Base-by-base conservation (phyloP, 2,797 vertebrate genomes). In the Pampus argenteus region DNA sequence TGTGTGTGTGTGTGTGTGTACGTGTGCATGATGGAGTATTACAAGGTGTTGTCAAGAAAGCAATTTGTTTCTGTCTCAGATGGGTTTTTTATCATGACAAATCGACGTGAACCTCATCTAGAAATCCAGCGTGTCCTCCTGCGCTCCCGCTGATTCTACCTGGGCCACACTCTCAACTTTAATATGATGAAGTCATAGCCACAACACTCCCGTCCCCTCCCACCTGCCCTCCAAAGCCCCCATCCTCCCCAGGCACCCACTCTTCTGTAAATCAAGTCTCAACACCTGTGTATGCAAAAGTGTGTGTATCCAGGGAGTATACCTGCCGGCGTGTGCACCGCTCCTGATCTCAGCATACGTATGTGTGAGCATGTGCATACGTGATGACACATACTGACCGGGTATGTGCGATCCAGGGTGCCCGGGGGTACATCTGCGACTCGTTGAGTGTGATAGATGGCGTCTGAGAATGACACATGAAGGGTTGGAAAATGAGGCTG, bases 11-110 rank as follows among this genome's bases (percentile, higher is more conserved):
- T 25, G 57, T 65, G 42, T 66, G 57, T 25, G 62, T 65, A 25
- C 9, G 60, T 76, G 82, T 66, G 69, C 54, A 82, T 92, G 89
- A 93, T 89, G 74, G 86, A 91, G 90, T 88, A 86, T 90, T 92
- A 92, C 88, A 91, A 91, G 86, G 83, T 89, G 90, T 93, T 93
- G 89, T 93, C 91, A 92, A 92, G 89, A 93, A 93, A 93, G 88
- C 90, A 91, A 93, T 93, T 93, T 93, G 89, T 93, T 92, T 90
- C 90, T 88, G 90, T 89, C 88, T 91, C 78, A 64, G 82, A 90
- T 86, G 89, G 51, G 50, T 56, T 90, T 89, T 90, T 89, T 89
- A 92, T 92, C 88, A 88, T 90, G 91, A 92, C 89, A 91, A 92
- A 92, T 91, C 67, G 89, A 89, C 82, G 31, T 51, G 52, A 76